phyloP scores from a whole-genome alignment of 2,888 invertebrate genomes.

The Cephus nigrinus region DNA sequence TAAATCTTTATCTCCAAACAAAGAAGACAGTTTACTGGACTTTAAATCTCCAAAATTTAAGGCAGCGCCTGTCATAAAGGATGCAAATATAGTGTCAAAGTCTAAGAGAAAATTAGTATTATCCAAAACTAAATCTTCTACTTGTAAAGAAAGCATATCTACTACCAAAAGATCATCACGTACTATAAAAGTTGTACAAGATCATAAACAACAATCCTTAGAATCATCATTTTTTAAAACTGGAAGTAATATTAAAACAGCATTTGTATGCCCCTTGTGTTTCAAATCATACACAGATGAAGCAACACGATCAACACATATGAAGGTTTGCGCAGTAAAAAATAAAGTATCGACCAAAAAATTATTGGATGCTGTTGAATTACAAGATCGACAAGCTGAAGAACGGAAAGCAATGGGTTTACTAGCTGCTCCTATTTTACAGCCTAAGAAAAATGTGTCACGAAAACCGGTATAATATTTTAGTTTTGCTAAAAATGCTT shows the following conservation, averaged over 20 bases:
- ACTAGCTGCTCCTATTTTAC: slow-evolving; percentile 50
- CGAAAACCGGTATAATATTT: slow-evolving; percentile 15
- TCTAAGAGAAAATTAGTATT: slow-evolving; percentile 27
- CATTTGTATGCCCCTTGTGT: slow-evolving; percentile 59
- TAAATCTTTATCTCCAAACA: slow-evolving; percentile 9
- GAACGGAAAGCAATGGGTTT: slow-evolving; percentile 65
- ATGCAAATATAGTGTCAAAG: slow-evolving; percentile 23
- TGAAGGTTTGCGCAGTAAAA: slow-evolving; percentile 63
- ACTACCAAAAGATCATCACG: background rate
- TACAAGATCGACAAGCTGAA: slow-evolving; percentile 63
- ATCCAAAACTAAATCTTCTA: slow-evolving; percentile 16
- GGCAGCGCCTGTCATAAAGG: background rate
- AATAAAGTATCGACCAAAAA: slow-evolving; percentile 60
- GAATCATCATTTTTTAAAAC: slow-evolving; percentile 55
- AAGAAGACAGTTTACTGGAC: slow-evolving; percentile 53
- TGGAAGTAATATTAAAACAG: slow-evolving; percentile 30
- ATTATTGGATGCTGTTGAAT: slow-evolving; percentile 58
- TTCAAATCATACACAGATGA: slow-evolving; percentile 54
- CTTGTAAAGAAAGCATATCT: slow-evolving; percentile 9
- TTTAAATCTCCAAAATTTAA: slow-evolving; percentile 52
- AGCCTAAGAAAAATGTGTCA: slow-evolving; percentile 17
- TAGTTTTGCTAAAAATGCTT: background rate
- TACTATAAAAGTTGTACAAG: slow-evolving; percentile 5
- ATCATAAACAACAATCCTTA: slow-evolving; percentile 43
- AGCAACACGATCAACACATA: slow-evolving; percentile 46